Percentiles rank a stretch among this genome's conserved stretches.
Evolutionary conservation across 2,113 vertebrate genomes (phyloP).

Genomic region (Ptilonorhynchus violaceus): DNA sequence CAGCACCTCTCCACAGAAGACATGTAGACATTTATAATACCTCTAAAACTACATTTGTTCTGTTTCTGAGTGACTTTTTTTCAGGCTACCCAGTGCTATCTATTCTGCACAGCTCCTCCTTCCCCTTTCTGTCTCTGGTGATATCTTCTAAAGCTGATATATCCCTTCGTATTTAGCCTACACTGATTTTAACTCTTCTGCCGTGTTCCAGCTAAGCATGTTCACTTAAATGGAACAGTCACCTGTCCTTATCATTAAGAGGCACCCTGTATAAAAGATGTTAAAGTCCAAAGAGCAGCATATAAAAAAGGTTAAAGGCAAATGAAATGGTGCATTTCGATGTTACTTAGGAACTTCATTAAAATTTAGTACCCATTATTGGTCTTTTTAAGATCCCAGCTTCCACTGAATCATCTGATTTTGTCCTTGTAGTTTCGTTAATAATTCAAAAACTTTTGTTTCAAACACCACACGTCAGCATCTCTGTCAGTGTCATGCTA

Average conservation of each 20-base stretch:
- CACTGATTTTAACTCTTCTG: neutral
- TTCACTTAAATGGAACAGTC: conserved; percentile 32
- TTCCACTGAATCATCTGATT: conserved; percentile 49
- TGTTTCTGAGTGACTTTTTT: neutral
- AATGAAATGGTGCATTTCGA: conserved; percentile 64
- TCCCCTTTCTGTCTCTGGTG: neutral
- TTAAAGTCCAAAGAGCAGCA: conserved; percentile 47
- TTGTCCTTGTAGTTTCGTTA: conserved; percentile 61
- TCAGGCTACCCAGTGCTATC: too few species aligned
- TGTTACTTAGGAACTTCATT: conserved; percentile 64
- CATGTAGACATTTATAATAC: neutral
- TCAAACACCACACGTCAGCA: conserved; percentile 39
- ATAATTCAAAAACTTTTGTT: conserved; percentile 70
- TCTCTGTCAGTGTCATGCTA: conserved; percentile 45
- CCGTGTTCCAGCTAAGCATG: neutral
- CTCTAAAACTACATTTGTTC: neutral
- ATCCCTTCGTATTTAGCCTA: neutral
- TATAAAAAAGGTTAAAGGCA: conserved; percentile 69
- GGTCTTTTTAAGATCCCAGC: conserved; percentile 29
- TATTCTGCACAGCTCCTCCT: neutral
- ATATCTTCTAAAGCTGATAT: neutral
- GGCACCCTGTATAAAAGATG: neutral
- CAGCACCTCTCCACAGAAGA: neutral
- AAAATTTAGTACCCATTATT: conserved; percentile 68
- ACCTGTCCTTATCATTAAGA: conserved; percentile 47